Base-by-base conservation (phyloP, 1,140 invertebrate species). In the Drosophila ohnishii region DNA sequence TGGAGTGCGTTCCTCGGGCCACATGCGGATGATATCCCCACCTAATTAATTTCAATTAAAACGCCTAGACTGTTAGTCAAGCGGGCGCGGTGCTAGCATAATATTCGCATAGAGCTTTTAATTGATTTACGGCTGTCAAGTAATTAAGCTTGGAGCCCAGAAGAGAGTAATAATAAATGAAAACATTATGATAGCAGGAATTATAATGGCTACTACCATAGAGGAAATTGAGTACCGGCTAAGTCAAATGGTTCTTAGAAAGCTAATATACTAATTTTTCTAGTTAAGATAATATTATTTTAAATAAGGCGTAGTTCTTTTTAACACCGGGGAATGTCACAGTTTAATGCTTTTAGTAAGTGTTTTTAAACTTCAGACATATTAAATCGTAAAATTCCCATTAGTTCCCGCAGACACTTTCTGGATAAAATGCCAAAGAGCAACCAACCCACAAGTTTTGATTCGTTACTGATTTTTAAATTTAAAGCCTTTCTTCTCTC, bases 41-140 rank as follows among this genome's bases (percentile, higher is more conserved):
- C 63, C 83, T 88, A 87, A 87, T 87, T 87, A 87, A 88, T 88
- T 87, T 87, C 83, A 88, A 87, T 88, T 87, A 87, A 86, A 88
- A 88, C 88, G 84, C 84, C 76, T 88, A 88, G 84, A 80, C 79
- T 65, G 48, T 71, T 81, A 53, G 78, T 72, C 78, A 75, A 40
- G 22, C 22, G 14, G 57, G 34, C 11, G 9, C n/a, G 39, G 22
- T 22, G 22, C 9, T 32, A 32, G 34, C 35, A 9, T 50, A 40
- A 61, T 66, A 79, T 72, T 82, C 66, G 78, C 75, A 86, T 61
- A 74, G 72, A 73, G 60, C 60, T 79, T 87, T 87, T 86, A 87
- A 86, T 86, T 86, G 83, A 79, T 83, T 87, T 73, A 86, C 78
- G 61, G 60, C 81, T 74, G 69, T 86, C 64, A 65, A 85, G 65